Percentiles rank a stretch among this genome's conserved stretches.
phyloP scores from a whole-genome alignment of 2,797 vertebrate species.

The Poecile montanus region DNA sequence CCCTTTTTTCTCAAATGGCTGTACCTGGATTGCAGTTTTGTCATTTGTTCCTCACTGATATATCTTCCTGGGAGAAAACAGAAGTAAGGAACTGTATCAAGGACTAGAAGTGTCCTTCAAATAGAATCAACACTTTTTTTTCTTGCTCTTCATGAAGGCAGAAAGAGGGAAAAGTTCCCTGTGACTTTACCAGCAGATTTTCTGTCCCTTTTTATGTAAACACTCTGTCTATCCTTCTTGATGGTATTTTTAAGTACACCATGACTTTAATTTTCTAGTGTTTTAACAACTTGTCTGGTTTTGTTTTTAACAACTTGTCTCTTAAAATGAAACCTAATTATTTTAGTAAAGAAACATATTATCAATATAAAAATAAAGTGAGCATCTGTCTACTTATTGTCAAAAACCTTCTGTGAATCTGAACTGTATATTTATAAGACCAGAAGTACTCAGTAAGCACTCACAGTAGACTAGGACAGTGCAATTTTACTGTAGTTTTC shows the following conservation, averaged over 20 bases:
- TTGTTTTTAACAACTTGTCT: slow-evolving; percentile 64
- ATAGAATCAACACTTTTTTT: neutral
- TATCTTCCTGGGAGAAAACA: neutral
- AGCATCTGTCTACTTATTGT: slow-evolving; percentile 39
- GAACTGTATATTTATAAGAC: neutral
- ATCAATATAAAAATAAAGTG: slow-evolving; percentile 56
- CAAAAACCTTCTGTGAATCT: slow-evolving; percentile 54
- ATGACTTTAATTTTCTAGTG: slow-evolving; percentile 32
- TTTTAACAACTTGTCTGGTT: slow-evolving; percentile 58
- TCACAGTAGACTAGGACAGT: neutral
- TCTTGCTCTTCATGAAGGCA: neutral
- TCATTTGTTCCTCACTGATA: neutral
- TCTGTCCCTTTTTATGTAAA: slow-evolving; percentile 34
- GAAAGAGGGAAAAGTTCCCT: slow-evolving; percentile 14
- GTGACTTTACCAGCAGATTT: slow-evolving; percentile 40
- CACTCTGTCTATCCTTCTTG: slow-evolving; percentile 20
- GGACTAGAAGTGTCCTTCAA: neutral
- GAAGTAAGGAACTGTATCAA: neutral
- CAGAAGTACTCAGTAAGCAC: neutral
- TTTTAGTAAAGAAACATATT: slow-evolving; percentile 57
- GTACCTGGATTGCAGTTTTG: neutral
- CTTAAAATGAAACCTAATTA: slow-evolving; percentile 49
- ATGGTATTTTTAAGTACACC: slow-evolving; percentile 38
- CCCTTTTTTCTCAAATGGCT: neutral
- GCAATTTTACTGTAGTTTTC: neutral